phyloP scores from a whole-genome alignment of 2,113 vertebrate species.

The Triplophysa tibetana region DNA sequence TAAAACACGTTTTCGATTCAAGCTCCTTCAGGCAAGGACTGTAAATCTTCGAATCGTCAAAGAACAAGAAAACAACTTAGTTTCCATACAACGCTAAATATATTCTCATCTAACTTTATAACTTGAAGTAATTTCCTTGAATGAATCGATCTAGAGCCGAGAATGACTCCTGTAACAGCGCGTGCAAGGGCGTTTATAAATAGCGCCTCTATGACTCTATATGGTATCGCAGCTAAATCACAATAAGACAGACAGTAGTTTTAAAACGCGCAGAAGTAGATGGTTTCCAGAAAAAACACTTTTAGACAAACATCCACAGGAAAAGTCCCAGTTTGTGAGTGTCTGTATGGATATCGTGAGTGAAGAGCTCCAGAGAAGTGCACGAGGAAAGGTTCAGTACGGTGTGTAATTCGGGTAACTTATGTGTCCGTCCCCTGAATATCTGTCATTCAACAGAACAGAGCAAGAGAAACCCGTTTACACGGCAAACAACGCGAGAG shows the following conservation, averaged over 20 bases:
- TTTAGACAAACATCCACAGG: background rate
- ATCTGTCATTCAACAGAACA: background rate
- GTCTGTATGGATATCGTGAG: background rate
- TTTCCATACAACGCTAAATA: background rate
- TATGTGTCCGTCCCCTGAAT: background rate
- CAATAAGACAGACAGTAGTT: background rate
- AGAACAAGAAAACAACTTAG: too few relatives aligned
- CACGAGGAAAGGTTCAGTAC: background rate
- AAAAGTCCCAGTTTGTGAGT: background rate
- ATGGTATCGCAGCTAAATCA: conserved; percentile 53
- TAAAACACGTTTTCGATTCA: too few relatives aligned
- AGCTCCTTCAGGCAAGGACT: too few relatives aligned
- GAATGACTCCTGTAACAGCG: background rate
- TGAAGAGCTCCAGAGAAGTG: background rate
- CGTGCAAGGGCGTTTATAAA: conserved; percentile 52
- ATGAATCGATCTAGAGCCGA: too few relatives aligned
- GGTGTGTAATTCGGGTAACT: background rate
- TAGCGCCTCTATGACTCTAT: conserved; percentile 62
- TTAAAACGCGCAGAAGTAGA: background rate
- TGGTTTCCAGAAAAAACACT: background rate
- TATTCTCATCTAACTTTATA: background rate
- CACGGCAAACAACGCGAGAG: background rate
- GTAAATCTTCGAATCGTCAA: too few relatives aligned
- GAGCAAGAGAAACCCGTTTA: background rate
- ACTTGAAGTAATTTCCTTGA: background rate